phyloP scores from a whole-genome alignment of 2,797 vertebrate species.

The Anguilla obscura region DNA sequence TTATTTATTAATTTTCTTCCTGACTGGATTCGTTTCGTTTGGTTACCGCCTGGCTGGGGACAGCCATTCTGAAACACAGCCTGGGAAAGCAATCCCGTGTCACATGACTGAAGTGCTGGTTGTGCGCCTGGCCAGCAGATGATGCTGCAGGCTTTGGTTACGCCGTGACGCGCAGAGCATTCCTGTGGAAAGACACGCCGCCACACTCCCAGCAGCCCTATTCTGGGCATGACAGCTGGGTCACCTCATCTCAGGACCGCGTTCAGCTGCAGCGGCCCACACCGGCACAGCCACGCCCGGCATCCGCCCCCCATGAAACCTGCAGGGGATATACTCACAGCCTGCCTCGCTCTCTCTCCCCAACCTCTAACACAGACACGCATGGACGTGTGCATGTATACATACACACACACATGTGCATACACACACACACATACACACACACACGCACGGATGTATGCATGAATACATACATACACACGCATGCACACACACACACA shows the following conservation, averaged over 20 bases:
- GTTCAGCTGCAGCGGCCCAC: not conserved
- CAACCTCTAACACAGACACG: not conserved
- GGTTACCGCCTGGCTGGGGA: not conserved
- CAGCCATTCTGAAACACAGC: not conserved
- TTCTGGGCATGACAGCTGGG: constrained; percentile 20
- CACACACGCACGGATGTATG: not conserved
- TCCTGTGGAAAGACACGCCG: not conserved
- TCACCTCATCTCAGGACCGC: not conserved
- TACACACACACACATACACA: not conserved
- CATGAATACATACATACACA: not conserved
- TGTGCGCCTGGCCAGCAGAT: not conserved
- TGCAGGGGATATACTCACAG: not conserved
- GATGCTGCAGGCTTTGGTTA: constrained; percentile 2
- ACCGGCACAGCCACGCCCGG: not conserved
- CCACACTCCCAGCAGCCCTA: constrained; percentile 3
- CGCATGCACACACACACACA: no score
- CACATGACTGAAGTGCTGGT: constrained; percentile 2
- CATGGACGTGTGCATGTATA: not conserved
- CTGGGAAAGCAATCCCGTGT: not conserved
- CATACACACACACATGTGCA: not conserved
- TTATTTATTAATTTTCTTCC: not conserved
- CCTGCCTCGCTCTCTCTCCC: not conserved
- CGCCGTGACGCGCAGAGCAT: not conserved
- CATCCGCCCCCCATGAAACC: not conserved
- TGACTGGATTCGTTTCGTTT: not conserved